These are phyloP conservation scores for Ochropacha duplaris DNA, from an alignment of 2,888 invertebrate genomes.

Conservation along the genomic window DNA sequence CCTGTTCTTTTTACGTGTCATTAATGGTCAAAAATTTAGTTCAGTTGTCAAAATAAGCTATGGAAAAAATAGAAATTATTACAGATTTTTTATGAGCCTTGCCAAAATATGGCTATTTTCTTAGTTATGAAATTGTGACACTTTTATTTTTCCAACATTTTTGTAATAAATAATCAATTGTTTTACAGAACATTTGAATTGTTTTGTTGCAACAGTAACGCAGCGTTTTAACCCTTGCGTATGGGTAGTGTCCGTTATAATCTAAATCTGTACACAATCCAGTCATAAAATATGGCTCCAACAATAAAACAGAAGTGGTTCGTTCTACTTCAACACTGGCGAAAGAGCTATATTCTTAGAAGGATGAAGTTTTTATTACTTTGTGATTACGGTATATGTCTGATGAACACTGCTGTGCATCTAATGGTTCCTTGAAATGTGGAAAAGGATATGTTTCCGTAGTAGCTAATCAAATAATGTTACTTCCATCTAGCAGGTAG, in stretches of 20 bases:
- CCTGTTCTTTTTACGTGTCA: too few relatives aligned
- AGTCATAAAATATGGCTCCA: slow-evolving; percentile 81
- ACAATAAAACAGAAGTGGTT: slow-evolving; percentile 82
- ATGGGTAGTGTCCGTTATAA: slow-evolving; percentile 30
- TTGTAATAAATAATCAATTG: too few relatives aligned
- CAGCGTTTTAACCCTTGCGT: slow-evolving; percentile 13
- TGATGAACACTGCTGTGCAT: neutral
- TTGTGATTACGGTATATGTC: slow-evolving; percentile 12
- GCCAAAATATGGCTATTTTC: too few relatives aligned
- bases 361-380: slow-evolving; percentile 68
- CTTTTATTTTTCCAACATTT: too few relatives aligned
- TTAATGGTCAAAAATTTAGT: too few relatives aligned
- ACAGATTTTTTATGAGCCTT: too few relatives aligned
- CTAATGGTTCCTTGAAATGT: neutral
- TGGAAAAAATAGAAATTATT: too few relatives aligned
- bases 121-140: too few relatives aligned
- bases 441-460: neutral
- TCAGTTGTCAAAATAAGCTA: too few relatives aligned
- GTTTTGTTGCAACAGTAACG: neutral
- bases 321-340: slow-evolving; percentile 69
- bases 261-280: slow-evolving; percentile 82
- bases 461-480: too few relatives aligned
- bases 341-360: slow-evolving; percentile 76
- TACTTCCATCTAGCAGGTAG: too few relatives aligned
- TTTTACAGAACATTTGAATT: neutral